Conservation (phyloP, 2,888 invertebrate genomes). For the Arge pagana region DNA sequence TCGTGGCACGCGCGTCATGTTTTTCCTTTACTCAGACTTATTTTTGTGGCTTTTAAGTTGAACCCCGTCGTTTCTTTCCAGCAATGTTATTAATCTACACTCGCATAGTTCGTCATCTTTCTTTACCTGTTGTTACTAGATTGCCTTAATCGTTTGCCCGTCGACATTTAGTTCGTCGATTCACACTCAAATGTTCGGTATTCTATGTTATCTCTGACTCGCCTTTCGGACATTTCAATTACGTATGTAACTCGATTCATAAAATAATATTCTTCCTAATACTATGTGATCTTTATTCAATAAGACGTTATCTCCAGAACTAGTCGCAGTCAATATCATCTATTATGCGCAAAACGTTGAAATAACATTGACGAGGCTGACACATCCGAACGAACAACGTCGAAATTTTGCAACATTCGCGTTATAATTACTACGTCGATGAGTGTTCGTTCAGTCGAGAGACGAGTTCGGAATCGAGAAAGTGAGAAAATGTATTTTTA, state of each 20-base stretch:
- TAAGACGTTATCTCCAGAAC: constrained; percentile 8
- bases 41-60: background rate
- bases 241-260: constrained; percentile 7
- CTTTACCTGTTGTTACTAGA: background rate
- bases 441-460: too few species aligned
- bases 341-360: too few species aligned
- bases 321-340: too few species aligned
- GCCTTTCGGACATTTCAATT: background rate
- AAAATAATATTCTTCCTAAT: background rate
- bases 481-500: background rate
- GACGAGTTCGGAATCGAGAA: background rate
- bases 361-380: too few species aligned
- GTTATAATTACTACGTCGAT: too few species aligned
- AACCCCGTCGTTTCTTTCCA: background rate
- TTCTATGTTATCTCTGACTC: background rate
- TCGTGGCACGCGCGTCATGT: too few species aligned
- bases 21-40: background rate
- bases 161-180: constrained; percentile 4
- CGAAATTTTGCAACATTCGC: constrained; percentile 10
- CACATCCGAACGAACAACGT: too few species aligned
- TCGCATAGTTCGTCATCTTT: background rate
- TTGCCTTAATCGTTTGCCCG: background rate
- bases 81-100: background rate
- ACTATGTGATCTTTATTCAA: background rate
- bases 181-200: constrained; percentile 6